Percentiles rank a stretch among this genome's conserved stretches.
Evolutionary conservation across 37 sponge, comb jelly and placozoan genomes (phyloP).

Genomic region (Agelas oroides): DNA sequence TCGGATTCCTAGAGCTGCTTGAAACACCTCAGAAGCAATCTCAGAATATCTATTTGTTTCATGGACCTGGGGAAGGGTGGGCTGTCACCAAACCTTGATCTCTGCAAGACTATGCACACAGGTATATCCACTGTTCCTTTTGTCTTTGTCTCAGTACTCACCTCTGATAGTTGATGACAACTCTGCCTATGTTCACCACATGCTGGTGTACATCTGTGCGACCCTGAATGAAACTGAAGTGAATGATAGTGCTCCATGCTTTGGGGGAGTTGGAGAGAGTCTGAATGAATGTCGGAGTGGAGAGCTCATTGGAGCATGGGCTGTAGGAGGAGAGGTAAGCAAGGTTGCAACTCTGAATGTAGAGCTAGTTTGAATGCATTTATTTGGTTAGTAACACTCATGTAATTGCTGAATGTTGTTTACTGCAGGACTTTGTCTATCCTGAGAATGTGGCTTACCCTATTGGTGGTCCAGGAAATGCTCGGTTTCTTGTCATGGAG

Average conservation of each 20-base stretch:
- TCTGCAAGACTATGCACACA: too few species aligned
- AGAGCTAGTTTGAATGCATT: too few species aligned
- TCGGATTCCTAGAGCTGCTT: too few species aligned
- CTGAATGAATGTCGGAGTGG: neutral
- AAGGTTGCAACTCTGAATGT: too few species aligned
- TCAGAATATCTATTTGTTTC: too few species aligned
- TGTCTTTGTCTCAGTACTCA: slow-evolving; percentile 14
- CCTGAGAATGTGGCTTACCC: slow-evolving; percentile 76
- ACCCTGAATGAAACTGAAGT: slow-evolving; percentile 15
- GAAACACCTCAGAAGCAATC: too few species aligned
- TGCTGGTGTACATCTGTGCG: slow-evolving; percentile 60
- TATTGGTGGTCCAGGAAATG: slow-evolving; percentile 64
- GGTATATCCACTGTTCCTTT: neutral
- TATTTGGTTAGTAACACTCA: too few species aligned
- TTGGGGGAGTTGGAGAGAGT: neutral
- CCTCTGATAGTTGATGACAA: slow-evolving; percentile 23
- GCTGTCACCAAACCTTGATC: too few species aligned
- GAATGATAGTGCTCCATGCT: neutral
- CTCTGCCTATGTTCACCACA: slow-evolving; percentile 64
- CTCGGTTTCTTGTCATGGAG: slow-evolving; percentile 40
- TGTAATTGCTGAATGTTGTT: too few species aligned
- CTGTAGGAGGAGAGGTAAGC: slow-evolving; percentile 68
- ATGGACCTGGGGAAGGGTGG: too few species aligned
- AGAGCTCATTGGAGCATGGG: slow-evolving; percentile 60
- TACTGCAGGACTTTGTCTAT: slow-evolving; percentile 49